phyloP scores from a whole-genome alignment of 2,113 vertebrate species.

The Pteruthius melanotis region DNA sequence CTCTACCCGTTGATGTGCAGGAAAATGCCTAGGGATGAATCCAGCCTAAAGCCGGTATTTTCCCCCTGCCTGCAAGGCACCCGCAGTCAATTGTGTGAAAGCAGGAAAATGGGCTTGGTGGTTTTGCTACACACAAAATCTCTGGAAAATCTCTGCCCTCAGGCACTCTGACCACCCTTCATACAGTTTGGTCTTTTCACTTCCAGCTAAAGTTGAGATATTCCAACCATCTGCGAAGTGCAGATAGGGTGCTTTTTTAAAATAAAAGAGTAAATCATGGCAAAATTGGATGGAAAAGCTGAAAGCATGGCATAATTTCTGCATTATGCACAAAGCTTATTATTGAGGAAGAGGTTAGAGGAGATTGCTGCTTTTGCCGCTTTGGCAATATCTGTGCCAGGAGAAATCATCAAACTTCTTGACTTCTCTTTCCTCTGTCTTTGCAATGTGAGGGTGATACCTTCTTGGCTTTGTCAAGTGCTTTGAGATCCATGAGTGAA shows the following conservation, averaged over 20 bases:
- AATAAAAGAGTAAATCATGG: not conserved
- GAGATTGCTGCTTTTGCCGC: not conserved
- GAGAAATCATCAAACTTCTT: not conserved
- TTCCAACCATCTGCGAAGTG: not conserved
- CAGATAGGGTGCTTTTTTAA: not conserved
- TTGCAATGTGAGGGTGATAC: not conserved
- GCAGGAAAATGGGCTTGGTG: not conserved
- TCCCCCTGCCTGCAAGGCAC: not conserved
- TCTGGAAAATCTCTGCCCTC: not conserved
- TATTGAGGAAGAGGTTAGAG: not conserved
- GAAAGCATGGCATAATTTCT: not conserved
- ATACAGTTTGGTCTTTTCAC: not conserved
- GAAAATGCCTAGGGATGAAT: not conserved
- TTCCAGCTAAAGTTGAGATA: not conserved
- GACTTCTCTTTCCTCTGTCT: not conserved
- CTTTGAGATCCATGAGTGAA: not conserved
- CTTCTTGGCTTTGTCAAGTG: not conserved
- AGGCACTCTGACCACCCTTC: not conserved
- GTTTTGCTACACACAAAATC: not conserved
- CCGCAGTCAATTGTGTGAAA: not conserved
- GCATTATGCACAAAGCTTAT: not conserved
- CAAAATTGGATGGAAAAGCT: not conserved
- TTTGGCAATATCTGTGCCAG: not conserved
- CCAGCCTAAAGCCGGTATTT: not conserved
- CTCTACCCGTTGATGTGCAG: not conserved